Evolutionary conservation across 2,888 invertebrate genomes (phyloP), one percentile per base, ranked within the genome.

Genomic region (Chrysolina americana): DNA sequence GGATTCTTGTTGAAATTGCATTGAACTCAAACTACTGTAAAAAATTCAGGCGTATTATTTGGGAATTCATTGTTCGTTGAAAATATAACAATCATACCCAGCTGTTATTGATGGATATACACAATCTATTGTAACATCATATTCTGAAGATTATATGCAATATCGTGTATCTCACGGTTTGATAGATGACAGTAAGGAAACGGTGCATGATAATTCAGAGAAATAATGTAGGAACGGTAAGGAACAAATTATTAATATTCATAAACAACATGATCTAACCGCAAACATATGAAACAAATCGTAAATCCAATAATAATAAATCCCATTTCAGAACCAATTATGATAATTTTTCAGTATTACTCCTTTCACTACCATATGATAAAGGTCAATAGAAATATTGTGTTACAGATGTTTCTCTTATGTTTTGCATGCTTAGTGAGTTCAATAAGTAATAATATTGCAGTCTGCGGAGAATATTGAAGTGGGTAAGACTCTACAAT

Each of bases 301-400:
- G 50, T 68, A 68, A 21, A 74, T 71, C 71, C 66, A 68, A 74
- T 74, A 70, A 73, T 71, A 71, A 75, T 71, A 71, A 77, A 71
- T 75, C 70, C 65, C 70, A 69, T 73, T 77, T 68, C 74, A 50
- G 73, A 73, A 73, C 66, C 73, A 41, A 77, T 77, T 73, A 75
- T 73, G 65, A 70, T 75, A 75, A 75, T 75, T 73, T 75, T 77
- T 75, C 68, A 71, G 63, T 65, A 63, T 64, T 48, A 74, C 63
- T 73, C 74, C 76, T 77, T 75, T 77, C 76, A 77, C 76, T 64
- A 36, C 66, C 53, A 53, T 41, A 65, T 41, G 71, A 65, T 70
- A 76, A 73, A 76, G 76, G 76, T 76, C 76, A 73, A 65, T 48
- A 48, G 62, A 68, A 62, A 68, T 64, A 65, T 21, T 65, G 56